Evolutionary conservation across 2,888 invertebrate species (phyloP).

Genomic region (Mesoligia furuncula): DNA sequence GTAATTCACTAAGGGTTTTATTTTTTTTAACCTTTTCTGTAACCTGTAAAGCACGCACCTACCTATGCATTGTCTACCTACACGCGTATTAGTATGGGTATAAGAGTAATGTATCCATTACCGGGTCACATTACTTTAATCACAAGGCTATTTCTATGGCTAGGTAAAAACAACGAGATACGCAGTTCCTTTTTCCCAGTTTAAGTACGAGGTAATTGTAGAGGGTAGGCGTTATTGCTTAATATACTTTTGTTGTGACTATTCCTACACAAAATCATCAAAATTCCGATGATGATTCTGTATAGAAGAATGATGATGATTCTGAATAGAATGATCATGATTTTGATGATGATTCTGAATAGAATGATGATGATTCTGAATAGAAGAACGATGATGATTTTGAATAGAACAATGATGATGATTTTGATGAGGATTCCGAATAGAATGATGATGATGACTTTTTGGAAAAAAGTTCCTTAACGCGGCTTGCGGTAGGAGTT

Average conservation of each 20-base stretch:
- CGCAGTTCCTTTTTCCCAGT: not conserved
- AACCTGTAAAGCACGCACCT: not conserved
- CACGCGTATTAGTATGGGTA: constrained; percentile 12
- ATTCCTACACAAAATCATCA: not conserved
- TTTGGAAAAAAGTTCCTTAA: not conserved
- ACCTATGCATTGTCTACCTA: constrained; percentile 1
- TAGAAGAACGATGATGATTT: too few relatives aligned
- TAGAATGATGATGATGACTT: not conserved
- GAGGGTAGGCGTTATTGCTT: not conserved
- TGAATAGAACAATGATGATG: too few relatives aligned
- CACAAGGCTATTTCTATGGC: constrained; percentile 10
- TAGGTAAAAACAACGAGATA: constrained; percentile 35
- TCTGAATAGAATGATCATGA: too few relatives aligned
- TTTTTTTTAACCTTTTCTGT: constrained; percentile 1
- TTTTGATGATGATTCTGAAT: too few relatives aligned
- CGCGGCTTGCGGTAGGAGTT: not conserved
- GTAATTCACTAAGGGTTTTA: not conserved
- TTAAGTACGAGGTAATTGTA: constrained; percentile 27
- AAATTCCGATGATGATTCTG: not conserved
- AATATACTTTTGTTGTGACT: not conserved
- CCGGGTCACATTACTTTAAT: constrained; percentile 38
- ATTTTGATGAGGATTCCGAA: not conserved
- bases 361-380: not conserved
- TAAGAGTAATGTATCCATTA: constrained; percentile 44
- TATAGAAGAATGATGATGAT: too few relatives aligned